Evolutionary conservation across 2,113 vertebrate genomes (phyloP), one percentile per base, ranked within the genome.

Genomic region (Engystomops pustulosus): DNA sequence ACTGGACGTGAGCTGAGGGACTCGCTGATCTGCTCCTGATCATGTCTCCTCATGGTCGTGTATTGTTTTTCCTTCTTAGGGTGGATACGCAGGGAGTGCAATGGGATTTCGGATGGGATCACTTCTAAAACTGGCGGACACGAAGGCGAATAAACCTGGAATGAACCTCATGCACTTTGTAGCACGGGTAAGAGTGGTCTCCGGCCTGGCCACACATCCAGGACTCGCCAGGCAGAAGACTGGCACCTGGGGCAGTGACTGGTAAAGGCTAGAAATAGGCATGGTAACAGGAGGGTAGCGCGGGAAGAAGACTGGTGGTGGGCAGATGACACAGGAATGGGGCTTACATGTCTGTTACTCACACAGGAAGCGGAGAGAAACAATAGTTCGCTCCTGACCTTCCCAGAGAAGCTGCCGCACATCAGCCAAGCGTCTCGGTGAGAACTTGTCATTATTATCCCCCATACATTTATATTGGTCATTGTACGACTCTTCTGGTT

Each of bases 91-190:
- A 0, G 95, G 95, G 69, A 94, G 94, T 14, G 95, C 95, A 0
- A 92, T 93, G 0, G 95, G 95, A 32, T 96, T 95, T 86, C 90
- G 93, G 11, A 92, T 95, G 82, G 87, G 93, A 27, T 96, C 95
- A 0, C 90, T 96, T 30, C 94, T 95, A 34, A 94, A 93, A 84
- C 87, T 96, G 86, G 92, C 94, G 0, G 95, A 96, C 91, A 95
- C 94, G 68, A 95, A 95, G 91, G 95, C 94, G 87, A 95, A 94
- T 87, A 93, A 94, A 86, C 95, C 94, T 0, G 95, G 95, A 86
- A 90, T 95, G 92, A 95, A 95, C 88, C 91, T 96, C 49, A 91
- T 96, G 81, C 95, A 96, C 89, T 96, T 94, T 36, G 92, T 96
- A 18, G 95, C 94, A 25, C 92, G 93, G 95, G 95, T 96, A 90